phyloP scores from a whole-genome alignment of 2,888 invertebrate genomes.

The Epistrophella euchroma region DNA sequence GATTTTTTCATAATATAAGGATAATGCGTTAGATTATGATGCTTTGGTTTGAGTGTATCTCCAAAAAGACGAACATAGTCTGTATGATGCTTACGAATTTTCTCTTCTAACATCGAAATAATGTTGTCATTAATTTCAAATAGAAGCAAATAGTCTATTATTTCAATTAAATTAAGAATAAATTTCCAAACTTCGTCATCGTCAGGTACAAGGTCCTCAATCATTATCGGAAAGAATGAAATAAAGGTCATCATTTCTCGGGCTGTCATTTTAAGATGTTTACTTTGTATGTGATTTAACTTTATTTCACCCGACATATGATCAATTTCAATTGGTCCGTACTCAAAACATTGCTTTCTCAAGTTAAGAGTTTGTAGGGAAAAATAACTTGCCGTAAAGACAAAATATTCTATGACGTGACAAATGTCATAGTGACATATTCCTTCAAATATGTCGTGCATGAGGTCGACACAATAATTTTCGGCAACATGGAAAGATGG shows the following conservation, averaged over 20 bases:
- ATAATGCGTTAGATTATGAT: neutral
- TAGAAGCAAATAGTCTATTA: neutral
- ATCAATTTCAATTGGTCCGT: too few relatives aligned
- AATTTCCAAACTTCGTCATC: neutral
- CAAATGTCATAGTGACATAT: too few relatives aligned
- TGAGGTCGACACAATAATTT: neutral
- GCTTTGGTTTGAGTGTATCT: neutral
- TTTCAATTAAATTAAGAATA: neutral
- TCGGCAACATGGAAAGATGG: neutral
- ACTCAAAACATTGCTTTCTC: too few relatives aligned
- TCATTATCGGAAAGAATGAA: neutral
- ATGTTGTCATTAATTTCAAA: neutral
- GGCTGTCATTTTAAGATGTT: conserved; percentile 3
- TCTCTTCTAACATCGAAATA: neutral
- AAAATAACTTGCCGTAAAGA: too few relatives aligned
- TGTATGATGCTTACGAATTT: conserved; percentile 19
- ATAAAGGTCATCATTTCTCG: conserved; percentile 1
- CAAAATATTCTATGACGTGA: too few relatives aligned
- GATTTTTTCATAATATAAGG: neutral
- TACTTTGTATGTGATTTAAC: neutral
- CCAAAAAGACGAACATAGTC: conserved; percentile 49
- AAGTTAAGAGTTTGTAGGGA: too few relatives aligned
- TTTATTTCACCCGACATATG: too few relatives aligned
- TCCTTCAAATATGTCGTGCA: neutral
- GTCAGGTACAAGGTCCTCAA: neutral